A percentile compares a stretch with the other conserved stretches of the same genome.
Evolutionary conservation across 2,113 vertebrate species (phyloP).

Genomic region (Uropsilus gracilis): DNA sequence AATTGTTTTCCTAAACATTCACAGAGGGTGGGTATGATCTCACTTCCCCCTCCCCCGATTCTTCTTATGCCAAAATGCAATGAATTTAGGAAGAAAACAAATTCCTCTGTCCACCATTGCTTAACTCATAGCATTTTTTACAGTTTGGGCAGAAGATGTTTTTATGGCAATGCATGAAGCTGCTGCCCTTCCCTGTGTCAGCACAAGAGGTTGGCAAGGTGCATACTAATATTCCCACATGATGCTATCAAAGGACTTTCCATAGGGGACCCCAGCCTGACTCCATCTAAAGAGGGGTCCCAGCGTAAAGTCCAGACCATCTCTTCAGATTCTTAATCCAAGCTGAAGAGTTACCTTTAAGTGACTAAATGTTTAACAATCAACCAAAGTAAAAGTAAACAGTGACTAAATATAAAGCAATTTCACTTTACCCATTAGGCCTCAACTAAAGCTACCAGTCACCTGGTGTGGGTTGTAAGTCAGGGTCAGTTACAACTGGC

Average conservation of each 20-base stretch:
- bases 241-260: not conserved
- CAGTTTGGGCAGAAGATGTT: not conserved
- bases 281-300: not conserved
- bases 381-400: not conserved
- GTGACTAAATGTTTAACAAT: not conserved
- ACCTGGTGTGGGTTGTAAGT: not conserved
- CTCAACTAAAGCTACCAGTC: not conserved
- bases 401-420: not conserved
- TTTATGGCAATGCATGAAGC: not conserved
- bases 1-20: not conserved
- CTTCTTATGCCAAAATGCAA: not conserved
- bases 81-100: not conserved
- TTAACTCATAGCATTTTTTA: not conserved
- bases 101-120: not conserved
- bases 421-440: not conserved
- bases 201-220: no score
- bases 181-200: not conserved
- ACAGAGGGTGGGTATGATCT: not conserved
- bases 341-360: not conserved
- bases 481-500: not conserved
- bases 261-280: not conserved
- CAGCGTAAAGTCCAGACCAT: not conserved
- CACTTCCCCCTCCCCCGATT: not conserved
- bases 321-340: not conserved
- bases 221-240: not conserved